Evolutionary conservation across 2,797 vertebrate species (phyloP), one percentile per base, ranked within the genome.

Genomic region (Hemitrygon akajei): DNA sequence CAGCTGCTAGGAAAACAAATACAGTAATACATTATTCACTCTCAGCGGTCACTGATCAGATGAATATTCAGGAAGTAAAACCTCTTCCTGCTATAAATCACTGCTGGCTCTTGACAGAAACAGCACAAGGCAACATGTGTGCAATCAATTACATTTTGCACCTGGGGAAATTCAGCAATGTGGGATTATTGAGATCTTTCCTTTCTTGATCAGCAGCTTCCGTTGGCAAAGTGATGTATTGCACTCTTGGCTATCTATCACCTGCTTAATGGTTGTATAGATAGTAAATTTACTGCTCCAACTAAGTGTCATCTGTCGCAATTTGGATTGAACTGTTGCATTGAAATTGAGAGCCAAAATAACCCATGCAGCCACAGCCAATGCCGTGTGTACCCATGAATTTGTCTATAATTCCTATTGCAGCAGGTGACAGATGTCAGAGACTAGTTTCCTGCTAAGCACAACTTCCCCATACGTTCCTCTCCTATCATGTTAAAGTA

Each of bases 11-110:
- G 30, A 63, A 18, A 58, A 87, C 30, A 63, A n/a, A 30, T 9
- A 87, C 84, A 87, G 60, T 63, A 14, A 1, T 63, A n/a, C 7
- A n/a, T n/a, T 87, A 87, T n/a, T n/a, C 27, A n/a, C 4, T 87
- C 22, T 25, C 40, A 6, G 47, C 18, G 27, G 27, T 27, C 25
- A 58, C 10, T 12, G 27, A 87, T 58, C 84, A 66, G 14, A 60
- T 87, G 84, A 87, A 87, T 30, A 87, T 87, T 73, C 71, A 73
- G 71, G 71, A 73, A 73, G 47, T 81, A 40, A 40, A 81, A 81
- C 1, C 37, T 9, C 18, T 81, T 81, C 79, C 79, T 47, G 37
- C 60, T 27, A 73, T 73, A 73, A 73, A 73, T 73, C 71, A 73
- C 6, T 6, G 25, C 71, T 25, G 71, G 22, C 22, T 73, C 71